phyloP scores from a whole-genome alignment of 2,888 invertebrate species.

The Minunthozetes semirufus region DNA sequence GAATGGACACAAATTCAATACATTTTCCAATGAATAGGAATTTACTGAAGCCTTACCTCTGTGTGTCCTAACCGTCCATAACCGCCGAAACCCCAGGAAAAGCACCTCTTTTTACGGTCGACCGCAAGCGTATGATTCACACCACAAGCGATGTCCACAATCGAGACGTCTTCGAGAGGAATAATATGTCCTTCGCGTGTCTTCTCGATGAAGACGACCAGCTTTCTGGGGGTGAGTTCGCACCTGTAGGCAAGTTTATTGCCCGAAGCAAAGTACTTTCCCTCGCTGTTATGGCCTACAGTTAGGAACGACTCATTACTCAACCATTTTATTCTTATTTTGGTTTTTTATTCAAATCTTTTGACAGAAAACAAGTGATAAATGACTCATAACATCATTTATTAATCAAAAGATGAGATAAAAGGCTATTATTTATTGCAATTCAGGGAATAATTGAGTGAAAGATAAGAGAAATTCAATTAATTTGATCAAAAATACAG shows the following conservation, averaged over 20 bases:
- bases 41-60: slow-evolving; percentile 46
- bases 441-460: no score
- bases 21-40: background rate
- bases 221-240: slow-evolving; percentile 73
- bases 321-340: no score
- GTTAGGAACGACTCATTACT: slow-evolving; percentile 28
- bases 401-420: no score
- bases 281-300: slow-evolving; percentile 82
- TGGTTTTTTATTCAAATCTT: no score
- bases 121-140: slow-evolving; percentile 79
- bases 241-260: slow-evolving; percentile 80
- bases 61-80: slow-evolving; percentile 88
- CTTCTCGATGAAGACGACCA: slow-evolving; percentile 79
- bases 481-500: no score
- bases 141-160: slow-evolving; percentile 83
- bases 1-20: background rate
- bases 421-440: no score
- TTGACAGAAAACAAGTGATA: no score
- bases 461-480: no score
- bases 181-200: slow-evolving; percentile 71
- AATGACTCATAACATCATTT: no score
- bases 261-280: slow-evolving; percentile 83
- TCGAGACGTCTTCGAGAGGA: slow-evolving; percentile 71
- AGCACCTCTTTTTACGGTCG: slow-evolving; percentile 79
- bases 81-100: slow-evolving; percentile 93